Conservation (phyloP, 2,113 vertebrate genomes). For the Channa argus region DNA sequence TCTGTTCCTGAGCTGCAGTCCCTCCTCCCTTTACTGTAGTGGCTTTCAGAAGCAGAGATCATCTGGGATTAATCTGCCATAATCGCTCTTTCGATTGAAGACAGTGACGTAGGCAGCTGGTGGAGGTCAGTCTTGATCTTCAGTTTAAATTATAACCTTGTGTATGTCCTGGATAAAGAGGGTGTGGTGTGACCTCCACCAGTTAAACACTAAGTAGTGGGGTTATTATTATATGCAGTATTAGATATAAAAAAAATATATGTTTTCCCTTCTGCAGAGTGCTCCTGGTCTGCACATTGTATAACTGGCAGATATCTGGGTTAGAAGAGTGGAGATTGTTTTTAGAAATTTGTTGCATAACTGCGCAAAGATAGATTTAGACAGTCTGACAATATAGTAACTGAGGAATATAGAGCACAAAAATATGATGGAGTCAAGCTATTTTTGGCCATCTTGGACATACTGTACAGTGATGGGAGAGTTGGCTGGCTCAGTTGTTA, state of each 20-base stretch:
- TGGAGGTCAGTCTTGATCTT: conserved; percentile 57
- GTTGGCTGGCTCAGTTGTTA: conserved; percentile 13
- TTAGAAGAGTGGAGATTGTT: conserved; percentile 47
- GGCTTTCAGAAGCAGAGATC: conserved; percentile 72
- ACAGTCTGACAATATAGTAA: conserved; percentile 45
- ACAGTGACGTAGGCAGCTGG: conserved; percentile 60
- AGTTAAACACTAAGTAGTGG: not conserved
- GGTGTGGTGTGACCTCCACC: not conserved
- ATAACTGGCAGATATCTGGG: conserved; percentile 61
- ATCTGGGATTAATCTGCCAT: conserved; percentile 77
- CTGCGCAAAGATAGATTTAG: conserved; percentile 55
- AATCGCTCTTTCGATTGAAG: conserved; percentile 73
- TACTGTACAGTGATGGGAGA: conserved; percentile 23
- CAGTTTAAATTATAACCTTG: conserved; percentile 39
- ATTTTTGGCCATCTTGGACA: conserved; percentile 43
- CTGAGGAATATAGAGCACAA: conserved; percentile 13
- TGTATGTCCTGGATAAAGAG: conserved; percentile 1
- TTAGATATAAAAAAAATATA: conserved; percentile 27
- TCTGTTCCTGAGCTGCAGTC: conserved; percentile 2
- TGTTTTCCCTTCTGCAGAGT: conserved; percentile 29
- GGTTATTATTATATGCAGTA: conserved; percentile 33
- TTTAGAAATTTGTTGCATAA: conserved; percentile 69
- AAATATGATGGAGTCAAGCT: conserved; percentile 9
- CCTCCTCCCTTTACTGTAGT: conserved; percentile 41
- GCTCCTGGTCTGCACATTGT: conserved; percentile 46